Base-by-base conservation (phyloP, 2,113 vertebrate species). In the Callionymus lyra region DNA sequence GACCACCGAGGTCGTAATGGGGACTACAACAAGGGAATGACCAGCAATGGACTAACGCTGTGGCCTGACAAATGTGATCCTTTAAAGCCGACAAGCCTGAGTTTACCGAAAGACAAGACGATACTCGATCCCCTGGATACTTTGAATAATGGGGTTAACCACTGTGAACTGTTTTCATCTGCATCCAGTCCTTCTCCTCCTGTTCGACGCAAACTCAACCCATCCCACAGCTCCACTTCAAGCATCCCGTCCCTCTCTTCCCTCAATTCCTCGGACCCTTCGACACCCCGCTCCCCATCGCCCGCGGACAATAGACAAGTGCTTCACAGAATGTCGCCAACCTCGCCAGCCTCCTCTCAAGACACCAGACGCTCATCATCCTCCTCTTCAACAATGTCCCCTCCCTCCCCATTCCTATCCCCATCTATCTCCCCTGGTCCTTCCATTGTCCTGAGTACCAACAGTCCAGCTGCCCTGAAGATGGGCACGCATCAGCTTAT, bases 401-500 rank as follows among this genome's bases (percentile, higher is more conserved):
- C 53, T 2, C 51, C 80, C 17, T 66, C 79, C 12, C 65, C 76
- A 1, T 81, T 78, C 6, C 62, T 67, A 9, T 51, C 82, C 14
- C 59, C 67, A 6, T 51, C 52, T 10, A 34, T 57, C 41, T 65
- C 65, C 1, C 83, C 87, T 8, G 38, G 37, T 4, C 59, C 77
- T 1, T 18, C 76, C 0, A 62, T 91, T 8, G 61, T 91, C 27
- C 71, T 93, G 58, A 97, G 94, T 68, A 93, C 93, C 2, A 15
- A 92, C 66, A 94, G 93, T 54, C 73, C 82, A 0, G 90, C 81
- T 0, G 90, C 93, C 0, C 81, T 83, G 34, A 93, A 91, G 53
- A 84, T 87, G 73, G 93, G 94, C 36, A 91, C 82, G 38, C 92
- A 91, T 59, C 94, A 97, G 76, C 84, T 97, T 41, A 94, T 97